A percentile compares a stretch with the other conserved stretches of the same genome.
phyloP scores from a whole-genome alignment of 1,140 invertebrate species.

The Drosophila sp. region DNA sequence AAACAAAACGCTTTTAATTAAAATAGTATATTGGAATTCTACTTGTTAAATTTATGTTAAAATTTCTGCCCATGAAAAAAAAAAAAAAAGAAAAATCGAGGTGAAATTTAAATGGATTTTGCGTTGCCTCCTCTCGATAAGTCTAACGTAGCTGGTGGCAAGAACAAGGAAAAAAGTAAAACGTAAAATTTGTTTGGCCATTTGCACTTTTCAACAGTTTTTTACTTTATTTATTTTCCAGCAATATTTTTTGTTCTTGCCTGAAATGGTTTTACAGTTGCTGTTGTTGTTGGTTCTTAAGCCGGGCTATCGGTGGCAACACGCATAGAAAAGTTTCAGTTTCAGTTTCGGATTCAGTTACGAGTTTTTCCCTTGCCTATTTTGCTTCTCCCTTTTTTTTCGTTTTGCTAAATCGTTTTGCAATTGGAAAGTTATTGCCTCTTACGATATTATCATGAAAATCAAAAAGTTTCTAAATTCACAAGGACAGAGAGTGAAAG shows the following conservation, averaged over 20 bases:
- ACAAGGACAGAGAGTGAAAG: conserved; percentile 5
- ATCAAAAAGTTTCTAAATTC: conserved; percentile 49
- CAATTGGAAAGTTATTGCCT: conserved; percentile 52
- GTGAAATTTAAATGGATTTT: not conserved
- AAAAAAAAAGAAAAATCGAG: not conserved
- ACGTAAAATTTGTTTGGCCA: conserved; percentile 7
- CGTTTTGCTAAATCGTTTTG: conserved; percentile 40
- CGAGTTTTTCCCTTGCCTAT: conserved; percentile 9
- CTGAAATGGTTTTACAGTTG: not conserved
- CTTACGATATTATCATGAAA: conserved; percentile 42
- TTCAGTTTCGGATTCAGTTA: conserved; percentile 7
- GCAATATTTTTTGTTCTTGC: conserved; percentile 10
- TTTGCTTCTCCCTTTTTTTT: not conserved
- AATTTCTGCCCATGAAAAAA: too few relatives aligned
- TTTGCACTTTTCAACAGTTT: conserved; percentile 22
- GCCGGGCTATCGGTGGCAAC: conserved; percentile 20
- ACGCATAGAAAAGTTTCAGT: conserved; percentile 22
- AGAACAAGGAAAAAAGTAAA: not conserved
- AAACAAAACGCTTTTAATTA: not conserved
- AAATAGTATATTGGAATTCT: not conserved
- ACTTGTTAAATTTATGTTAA: not conserved
- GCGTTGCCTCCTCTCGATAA: not conserved
- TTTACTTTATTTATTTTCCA: conserved; percentile 20
- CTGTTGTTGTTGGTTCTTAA: conserved; percentile 3
- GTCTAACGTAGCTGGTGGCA: not conserved